A percentile compares a stretch with the other conserved stretches of the same genome.
These are phyloP conservation scores for Brachycybe producta DNA, from an alignment of 2,888 invertebrate genomes.

Conservation along the genomic window DNA sequence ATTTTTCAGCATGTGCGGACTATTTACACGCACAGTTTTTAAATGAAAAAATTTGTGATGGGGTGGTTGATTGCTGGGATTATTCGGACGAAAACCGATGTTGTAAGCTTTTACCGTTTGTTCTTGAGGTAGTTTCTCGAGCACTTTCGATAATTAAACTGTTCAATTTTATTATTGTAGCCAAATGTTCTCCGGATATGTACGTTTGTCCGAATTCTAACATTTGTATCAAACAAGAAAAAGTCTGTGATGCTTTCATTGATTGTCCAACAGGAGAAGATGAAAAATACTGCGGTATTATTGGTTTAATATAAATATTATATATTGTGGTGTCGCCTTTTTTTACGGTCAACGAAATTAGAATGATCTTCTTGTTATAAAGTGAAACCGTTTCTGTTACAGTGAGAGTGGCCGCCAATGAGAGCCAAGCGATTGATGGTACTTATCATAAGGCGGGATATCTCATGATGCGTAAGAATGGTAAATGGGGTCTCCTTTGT, in stretches of 20 bases:
- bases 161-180: slow-evolving; percentile 37
- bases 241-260: slow-evolving; percentile 51
- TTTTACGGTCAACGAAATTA: too few species aligned
- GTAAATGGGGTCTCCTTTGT: slow-evolving; percentile 64
- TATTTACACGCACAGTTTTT: slow-evolving; percentile 54
- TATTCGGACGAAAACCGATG: slow-evolving; percentile 63
- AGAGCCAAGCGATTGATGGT: too few species aligned
- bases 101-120: slow-evolving; percentile 39
- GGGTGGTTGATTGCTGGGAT: slow-evolving; percentile 65
- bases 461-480: slow-evolving; percentile 58
- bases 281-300: slow-evolving; percentile 55
- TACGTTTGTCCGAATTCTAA: slow-evolving; percentile 60
- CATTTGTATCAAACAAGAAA: slow-evolving; percentile 49
- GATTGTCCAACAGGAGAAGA: slow-evolving; percentile 47
- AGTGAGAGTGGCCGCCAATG: too few species aligned
- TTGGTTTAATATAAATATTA: too few species aligned
- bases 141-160: background rate
- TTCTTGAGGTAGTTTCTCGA: background rate
- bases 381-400: too few species aligned
- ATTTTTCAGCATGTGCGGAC: slow-evolving; percentile 49
- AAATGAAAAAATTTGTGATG: slow-evolving; percentile 62
- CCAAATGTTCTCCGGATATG: slow-evolving; percentile 57
- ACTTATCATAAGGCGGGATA: slow-evolving; percentile 49
- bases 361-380: too few species aligned
- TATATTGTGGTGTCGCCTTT: too few species aligned